phyloP scores from a whole-genome alignment of 2,113 vertebrate species.

The Sceloporus tristichus region DNA sequence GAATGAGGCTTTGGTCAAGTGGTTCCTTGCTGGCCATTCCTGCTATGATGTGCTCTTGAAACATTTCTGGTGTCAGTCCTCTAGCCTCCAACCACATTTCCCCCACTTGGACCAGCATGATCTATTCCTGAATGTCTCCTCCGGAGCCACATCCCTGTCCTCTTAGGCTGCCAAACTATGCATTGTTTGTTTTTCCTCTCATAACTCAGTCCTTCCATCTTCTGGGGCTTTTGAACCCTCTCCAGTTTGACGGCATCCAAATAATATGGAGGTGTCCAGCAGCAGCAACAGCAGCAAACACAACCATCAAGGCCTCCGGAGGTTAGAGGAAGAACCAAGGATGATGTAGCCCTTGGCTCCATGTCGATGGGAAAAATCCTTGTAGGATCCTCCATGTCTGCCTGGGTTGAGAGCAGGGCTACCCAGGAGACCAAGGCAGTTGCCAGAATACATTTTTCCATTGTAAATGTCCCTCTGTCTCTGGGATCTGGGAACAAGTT shows the following conservation, averaged over 20 bases:
- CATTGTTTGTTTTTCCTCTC: slow-evolving; percentile 55
- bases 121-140: slow-evolving; percentile 7
- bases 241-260: slow-evolving; percentile 48
- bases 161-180: slow-evolving; percentile 48
- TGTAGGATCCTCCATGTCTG: background rate
- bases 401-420: background rate
- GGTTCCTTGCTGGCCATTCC: slow-evolving; percentile 44
- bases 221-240: slow-evolving; percentile 45
- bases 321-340: background rate
- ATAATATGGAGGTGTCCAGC: slow-evolving; percentile 24
- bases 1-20: background rate
- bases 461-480: slow-evolving; percentile 38
- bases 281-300: background rate
- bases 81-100: background rate
- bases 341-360: slow-evolving; percentile 16
- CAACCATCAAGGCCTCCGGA: slow-evolving; percentile 10
- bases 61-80: slow-evolving; percentile 46
- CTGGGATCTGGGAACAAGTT: slow-evolving; percentile 6
- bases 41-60: background rate
- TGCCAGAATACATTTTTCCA: slow-evolving; percentile 27
- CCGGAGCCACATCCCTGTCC: slow-evolving; percentile 33
- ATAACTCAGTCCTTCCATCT: slow-evolving; percentile 61
- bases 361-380: slow-evolving; percentile 61
- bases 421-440: slow-evolving; percentile 40
- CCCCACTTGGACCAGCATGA: background rate